These are phyloP conservation scores for Tipula vernalis DNA, from an alignment of 2,888 invertebrate species.

Conservation along the genomic window DNA sequence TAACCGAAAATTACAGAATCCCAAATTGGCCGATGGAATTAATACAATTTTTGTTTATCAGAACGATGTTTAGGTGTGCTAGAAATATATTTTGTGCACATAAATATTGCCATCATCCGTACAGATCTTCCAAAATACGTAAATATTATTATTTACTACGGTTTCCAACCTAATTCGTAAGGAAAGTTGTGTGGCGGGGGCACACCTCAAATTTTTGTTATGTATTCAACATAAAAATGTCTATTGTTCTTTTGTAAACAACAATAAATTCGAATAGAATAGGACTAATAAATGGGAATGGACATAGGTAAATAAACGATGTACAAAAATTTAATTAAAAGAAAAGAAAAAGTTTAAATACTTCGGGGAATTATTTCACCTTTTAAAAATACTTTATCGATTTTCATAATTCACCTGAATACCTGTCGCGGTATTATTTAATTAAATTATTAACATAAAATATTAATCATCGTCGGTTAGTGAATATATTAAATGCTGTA, in stretches of 20 bases:
- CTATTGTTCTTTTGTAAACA: no score
- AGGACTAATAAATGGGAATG: not conserved
- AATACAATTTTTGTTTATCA: no score
- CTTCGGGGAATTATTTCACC: not conserved
- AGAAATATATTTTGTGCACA: no score
- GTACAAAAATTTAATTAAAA: not conserved
- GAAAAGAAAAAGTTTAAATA: not conserved
- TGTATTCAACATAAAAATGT: not conserved
- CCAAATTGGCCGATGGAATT: no score
- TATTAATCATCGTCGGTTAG: not conserved
- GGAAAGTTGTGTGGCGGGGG: no score
- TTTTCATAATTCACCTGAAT: not conserved
- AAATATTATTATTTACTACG: no score
- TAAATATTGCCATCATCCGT: no score
- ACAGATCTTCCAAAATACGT: no score
- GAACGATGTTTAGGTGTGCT: no score
- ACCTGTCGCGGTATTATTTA: not conserved
- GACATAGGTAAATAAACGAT: not conserved
- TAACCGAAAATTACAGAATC: no score
- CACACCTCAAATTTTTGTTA: not conserved
- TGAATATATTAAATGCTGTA: not conserved
- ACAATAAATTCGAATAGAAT: not conserved
- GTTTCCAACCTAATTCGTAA: no score
- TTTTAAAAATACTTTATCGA: not conserved
- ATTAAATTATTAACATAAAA: not conserved